Conservation (phyloP, 2,888 invertebrate genomes). For the Allacma fusca region DNA sequence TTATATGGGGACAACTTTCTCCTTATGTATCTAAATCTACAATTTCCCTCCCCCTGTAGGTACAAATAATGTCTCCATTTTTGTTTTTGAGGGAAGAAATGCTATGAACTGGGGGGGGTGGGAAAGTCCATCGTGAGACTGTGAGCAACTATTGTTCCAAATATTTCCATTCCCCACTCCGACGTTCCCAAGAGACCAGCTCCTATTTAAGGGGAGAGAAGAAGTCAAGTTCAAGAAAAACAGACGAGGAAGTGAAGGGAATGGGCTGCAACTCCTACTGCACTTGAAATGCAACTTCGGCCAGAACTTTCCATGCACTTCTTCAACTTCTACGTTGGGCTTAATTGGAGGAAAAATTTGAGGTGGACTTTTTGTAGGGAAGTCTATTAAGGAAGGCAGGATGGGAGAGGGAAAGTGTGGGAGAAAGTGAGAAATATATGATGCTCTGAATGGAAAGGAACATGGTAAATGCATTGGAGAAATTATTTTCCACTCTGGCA, state of each 20-base stretch:
- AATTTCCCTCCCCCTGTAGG: too few relatives aligned
- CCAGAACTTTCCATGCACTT: neutral
- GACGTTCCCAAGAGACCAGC: too few relatives aligned
- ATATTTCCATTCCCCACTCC: too few relatives aligned
- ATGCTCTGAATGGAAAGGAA: constrained; percentile 40
- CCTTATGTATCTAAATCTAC: too few relatives aligned
- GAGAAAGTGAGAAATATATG: constrained; percentile 23
- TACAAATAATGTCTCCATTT: too few relatives aligned
- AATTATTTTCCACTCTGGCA: constrained; percentile 43
- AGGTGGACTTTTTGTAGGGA: neutral
- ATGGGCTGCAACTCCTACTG: neutral
- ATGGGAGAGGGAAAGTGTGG: neutral
- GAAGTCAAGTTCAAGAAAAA: neutral
- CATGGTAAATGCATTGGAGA: constrained; percentile 45
- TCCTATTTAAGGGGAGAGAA: too few relatives aligned
- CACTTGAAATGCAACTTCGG: neutral
- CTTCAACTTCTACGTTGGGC: neutral
- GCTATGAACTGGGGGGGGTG: too few relatives aligned
- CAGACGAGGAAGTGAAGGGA: neutral
- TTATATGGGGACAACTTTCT: neutral
- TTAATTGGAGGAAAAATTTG: constrained; percentile 1
- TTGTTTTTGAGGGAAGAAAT: too few relatives aligned
- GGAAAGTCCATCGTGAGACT: too few relatives aligned
- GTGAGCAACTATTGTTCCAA: too few relatives aligned
- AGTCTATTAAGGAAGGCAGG: neutral